phyloP scores from a whole-genome alignment of 2,888 invertebrate species.

The Serrognathus titanus region DNA sequence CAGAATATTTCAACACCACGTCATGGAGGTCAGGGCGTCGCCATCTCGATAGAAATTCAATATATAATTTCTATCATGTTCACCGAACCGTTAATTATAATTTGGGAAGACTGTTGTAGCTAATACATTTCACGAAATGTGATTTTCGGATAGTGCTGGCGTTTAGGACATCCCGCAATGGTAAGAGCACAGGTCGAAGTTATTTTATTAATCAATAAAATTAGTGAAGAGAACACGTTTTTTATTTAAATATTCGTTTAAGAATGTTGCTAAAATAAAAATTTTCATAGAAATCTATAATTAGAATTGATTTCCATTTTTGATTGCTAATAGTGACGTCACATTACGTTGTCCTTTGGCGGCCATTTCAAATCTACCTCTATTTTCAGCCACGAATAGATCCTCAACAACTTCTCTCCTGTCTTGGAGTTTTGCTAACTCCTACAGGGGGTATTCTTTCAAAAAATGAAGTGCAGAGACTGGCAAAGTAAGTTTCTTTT shows the following conservation, averaged over 20 bases:
- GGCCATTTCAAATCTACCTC: conserved; percentile 32
- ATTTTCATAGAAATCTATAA: background rate
- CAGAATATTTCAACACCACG: conserved; percentile 20
- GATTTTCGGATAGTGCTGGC: conserved; percentile 10
- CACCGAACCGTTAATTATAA: conserved; percentile 1
- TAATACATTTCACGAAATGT: conserved; percentile 11
- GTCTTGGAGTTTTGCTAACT: conserved; percentile 80
- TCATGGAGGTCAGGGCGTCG: conserved; percentile 31
- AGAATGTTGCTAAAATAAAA: conserved; percentile 1
- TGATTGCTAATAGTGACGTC: conserved; percentile 6
- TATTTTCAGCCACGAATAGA: conserved; percentile 85
- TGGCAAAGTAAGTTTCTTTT: conserved; percentile 69
- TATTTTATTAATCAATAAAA: conserved; percentile 14
- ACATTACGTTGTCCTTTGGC: background rate
- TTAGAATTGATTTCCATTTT: background rate
- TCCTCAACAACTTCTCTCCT: conserved; percentile 83
- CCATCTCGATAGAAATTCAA: conserved; percentile 6
- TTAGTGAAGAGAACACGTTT: conserved; percentile 2
- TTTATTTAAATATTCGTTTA: conserved; percentile 8
- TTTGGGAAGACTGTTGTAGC: background rate
- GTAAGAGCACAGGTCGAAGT: conserved; percentile 16
- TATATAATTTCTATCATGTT: conserved; percentile 4
- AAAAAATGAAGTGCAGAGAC: conserved; percentile 79
- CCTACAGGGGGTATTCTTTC: conserved; percentile 86
- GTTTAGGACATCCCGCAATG: conserved; percentile 12